Conservation (phyloP, 2,113 vertebrate genomes). For the Mastomys natalensis region DNA sequence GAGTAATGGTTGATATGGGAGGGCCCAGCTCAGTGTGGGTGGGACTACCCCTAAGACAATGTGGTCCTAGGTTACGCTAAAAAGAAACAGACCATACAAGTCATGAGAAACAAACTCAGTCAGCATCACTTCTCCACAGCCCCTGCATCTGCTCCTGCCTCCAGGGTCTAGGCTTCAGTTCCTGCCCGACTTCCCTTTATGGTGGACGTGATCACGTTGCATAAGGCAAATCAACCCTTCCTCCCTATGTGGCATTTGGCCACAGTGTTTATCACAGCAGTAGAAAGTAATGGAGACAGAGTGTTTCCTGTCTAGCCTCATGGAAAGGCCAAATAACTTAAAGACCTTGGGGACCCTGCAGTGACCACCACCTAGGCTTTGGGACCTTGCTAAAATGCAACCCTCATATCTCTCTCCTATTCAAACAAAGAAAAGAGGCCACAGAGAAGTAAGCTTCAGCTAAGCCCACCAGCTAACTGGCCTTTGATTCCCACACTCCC, state of each 20-base stretch:
- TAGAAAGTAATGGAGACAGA: neutral
- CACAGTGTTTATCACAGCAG: neutral
- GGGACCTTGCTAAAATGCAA: neutral
- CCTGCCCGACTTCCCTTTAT: neutral
- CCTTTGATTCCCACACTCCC: neutral
- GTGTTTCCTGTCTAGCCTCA: accelerated
- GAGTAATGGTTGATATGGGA: neutral
- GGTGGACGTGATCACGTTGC: too few species aligned
- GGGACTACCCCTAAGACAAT: neutral
- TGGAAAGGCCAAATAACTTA: neutral
- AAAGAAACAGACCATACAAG: neutral
- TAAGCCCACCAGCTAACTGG: neutral
- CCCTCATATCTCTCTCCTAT: neutral
- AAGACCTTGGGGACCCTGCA: neutral
- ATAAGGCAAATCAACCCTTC: neutral
- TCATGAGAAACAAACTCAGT: neutral
- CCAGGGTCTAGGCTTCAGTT: neutral
- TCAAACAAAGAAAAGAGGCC: constrained; percentile 4
- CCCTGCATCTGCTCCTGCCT: neutral
- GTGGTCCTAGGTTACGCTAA: neutral
- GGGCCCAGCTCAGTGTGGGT: neutral
- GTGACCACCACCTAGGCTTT: neutral
- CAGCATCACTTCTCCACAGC: neutral
- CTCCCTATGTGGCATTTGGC: neutral
- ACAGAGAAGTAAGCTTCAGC: neutral